A percentile compares a stretch with the other conserved stretches of the same genome.
These are phyloP conservation scores for Zaprionus ornatus DNA, from an alignment of 1,140 invertebrate species.

Conservation along the genomic window DNA sequence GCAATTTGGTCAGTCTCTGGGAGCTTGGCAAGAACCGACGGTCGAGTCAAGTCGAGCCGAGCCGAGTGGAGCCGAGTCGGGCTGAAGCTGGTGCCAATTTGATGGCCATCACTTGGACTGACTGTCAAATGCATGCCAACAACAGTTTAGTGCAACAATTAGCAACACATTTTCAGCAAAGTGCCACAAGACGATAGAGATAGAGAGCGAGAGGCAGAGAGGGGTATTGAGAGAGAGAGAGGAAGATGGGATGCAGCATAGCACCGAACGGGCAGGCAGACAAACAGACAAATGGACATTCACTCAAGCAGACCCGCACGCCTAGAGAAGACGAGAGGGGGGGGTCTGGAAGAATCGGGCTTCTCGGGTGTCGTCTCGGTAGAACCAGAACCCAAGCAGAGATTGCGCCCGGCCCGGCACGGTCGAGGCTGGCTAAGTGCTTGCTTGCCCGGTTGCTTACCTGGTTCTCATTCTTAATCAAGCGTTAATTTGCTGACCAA, in stretches of 20 bases:
- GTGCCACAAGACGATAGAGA: slow-evolving; percentile 45
- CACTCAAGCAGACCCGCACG: background rate
- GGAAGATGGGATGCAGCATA: background rate
- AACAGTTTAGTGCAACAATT: slow-evolving; percentile 80
- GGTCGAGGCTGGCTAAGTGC: slow-evolving; percentile 35
- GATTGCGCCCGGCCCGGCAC: background rate
- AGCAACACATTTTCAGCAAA: slow-evolving; percentile 76
- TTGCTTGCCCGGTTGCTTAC: slow-evolving; percentile 30
- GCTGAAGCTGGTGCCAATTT: slow-evolving; percentile 43
- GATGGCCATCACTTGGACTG: slow-evolving; percentile 58
- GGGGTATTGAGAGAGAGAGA: background rate
- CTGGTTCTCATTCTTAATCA: slow-evolving; percentile 58
- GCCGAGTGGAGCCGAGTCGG: background rate
- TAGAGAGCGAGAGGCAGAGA: background rate
- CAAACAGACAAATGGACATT: slow-evolving; percentile 21
- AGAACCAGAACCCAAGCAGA: slow-evolving; percentile 24
- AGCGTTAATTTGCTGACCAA: slow-evolving; percentile 69
- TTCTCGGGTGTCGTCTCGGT: background rate
- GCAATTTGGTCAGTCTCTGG: slow-evolving; percentile 15
- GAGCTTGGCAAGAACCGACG: background rate
- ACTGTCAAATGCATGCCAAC: slow-evolving; percentile 81
- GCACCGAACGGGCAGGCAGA: background rate
- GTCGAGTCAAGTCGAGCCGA: background rate
- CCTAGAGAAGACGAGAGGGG: background rate
- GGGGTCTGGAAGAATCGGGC: background rate